Evolutionary conservation across 2,888 invertebrate species (phyloP).

Genomic region (Leptinotarsa tumamoca): DNA sequence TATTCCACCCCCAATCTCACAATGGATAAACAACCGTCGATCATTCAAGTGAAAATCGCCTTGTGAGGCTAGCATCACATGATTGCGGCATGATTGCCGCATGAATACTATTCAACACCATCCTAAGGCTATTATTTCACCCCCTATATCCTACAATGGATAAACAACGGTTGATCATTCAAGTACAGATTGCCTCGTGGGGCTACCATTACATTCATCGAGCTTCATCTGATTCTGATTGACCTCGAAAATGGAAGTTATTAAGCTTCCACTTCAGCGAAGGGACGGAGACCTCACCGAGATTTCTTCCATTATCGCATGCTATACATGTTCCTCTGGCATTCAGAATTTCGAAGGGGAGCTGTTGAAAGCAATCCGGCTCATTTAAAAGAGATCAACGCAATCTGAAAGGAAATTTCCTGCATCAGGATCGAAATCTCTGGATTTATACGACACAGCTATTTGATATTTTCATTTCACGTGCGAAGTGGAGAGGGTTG

Average conservation of each 20-base stretch:
- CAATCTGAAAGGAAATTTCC: constrained; percentile 6
- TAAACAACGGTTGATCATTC: background rate
- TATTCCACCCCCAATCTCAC: too few species aligned
- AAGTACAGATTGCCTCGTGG: background rate
- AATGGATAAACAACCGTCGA: too few species aligned
- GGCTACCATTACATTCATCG: background rate
- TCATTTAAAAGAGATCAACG: constrained; percentile 6
- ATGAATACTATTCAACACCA: too few species aligned
- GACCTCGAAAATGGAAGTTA: background rate
- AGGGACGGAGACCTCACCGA: background rate
- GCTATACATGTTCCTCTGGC: background rate
- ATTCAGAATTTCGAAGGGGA: background rate
- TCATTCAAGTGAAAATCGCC: too few species aligned
- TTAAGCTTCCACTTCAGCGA: background rate
- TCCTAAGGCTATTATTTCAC: too few species aligned
- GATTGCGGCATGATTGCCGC: too few species aligned
- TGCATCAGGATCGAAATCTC: background rate
- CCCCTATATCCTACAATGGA: too few species aligned
- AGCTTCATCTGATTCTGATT: background rate
- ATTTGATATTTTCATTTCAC: background rate
- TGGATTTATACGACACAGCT: background rate
- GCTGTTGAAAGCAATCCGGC: background rate
- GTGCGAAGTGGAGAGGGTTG: background rate
- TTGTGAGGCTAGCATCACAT: too few species aligned
- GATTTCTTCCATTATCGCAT: background rate